phyloP scores from a whole-genome alignment of 2,113 vertebrate genomes.

The Proterorhinus semilunaris region DNA sequence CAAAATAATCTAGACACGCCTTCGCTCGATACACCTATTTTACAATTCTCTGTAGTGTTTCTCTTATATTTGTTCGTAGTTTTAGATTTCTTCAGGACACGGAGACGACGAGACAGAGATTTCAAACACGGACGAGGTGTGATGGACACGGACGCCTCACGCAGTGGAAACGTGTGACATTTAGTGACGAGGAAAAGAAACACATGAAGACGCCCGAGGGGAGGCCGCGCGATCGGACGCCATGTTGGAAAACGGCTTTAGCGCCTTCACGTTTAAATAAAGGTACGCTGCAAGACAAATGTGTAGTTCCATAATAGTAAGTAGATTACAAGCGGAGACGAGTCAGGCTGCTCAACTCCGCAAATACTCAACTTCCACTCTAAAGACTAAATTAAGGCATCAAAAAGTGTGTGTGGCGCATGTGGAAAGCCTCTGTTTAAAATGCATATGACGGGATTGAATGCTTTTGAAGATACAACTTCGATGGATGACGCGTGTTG shows the following conservation, averaged over 20 bases:
- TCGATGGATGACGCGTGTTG: too few relatives aligned
- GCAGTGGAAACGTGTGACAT: neutral
- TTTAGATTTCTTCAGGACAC: slow-evolving; percentile 54
- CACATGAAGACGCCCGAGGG: neutral
- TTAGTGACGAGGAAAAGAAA: neutral
- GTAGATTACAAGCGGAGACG: too few relatives aligned
- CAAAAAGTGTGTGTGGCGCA: too few relatives aligned
- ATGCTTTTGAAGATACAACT: too few relatives aligned
- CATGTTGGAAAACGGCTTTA: neutral
- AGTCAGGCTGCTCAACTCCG: too few relatives aligned
- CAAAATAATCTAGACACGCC: slow-evolving; percentile 72
- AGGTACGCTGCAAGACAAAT: too few relatives aligned
- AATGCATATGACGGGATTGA: too few relatives aligned
- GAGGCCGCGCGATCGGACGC: neutral
- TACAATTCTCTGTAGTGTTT: slow-evolving; percentile 77
- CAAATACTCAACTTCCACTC: too few relatives aligned
- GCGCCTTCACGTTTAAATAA: too few relatives aligned
- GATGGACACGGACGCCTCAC: slow-evolving; percentile 27
- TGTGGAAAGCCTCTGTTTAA: too few relatives aligned
- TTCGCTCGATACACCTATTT: slow-evolving; percentile 62
- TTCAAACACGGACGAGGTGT: slow-evolving; percentile 55
- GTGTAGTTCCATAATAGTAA: too few relatives aligned
- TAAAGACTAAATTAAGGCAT: too few relatives aligned
- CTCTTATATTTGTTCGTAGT: slow-evolving; percentile 69
- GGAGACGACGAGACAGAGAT: slow-evolving; percentile 58